phyloP scores from a whole-genome alignment of 2,113 vertebrate genomes.

The Rafetus swinhoei region DNA sequence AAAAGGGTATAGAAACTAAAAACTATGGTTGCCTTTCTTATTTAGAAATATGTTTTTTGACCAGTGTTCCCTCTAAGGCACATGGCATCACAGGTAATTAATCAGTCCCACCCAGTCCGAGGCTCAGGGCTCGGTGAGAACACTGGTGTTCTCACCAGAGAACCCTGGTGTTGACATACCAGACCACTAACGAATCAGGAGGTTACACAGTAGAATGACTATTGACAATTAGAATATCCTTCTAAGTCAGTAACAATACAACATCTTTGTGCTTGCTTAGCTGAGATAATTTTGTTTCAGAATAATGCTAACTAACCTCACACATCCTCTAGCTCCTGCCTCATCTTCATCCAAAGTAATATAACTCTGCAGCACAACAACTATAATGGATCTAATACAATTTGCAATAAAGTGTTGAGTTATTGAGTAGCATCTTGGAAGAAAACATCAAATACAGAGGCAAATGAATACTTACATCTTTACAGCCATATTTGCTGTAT shows the following conservation, averaged over 20 bases:
- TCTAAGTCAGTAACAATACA: background rate
- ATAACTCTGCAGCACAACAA: background rate
- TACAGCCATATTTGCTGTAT: slow-evolving; percentile 43
- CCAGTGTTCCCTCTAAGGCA: too few species aligned
- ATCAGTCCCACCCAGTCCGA: too few species aligned
- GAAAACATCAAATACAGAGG: background rate
- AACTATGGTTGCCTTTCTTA: background rate
- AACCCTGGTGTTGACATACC: background rate
- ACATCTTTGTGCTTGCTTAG: background rate
- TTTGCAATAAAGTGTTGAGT: background rate
- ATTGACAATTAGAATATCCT: background rate
- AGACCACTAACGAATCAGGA: background rate
- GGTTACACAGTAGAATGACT: background rate
- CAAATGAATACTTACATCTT: slow-evolving; percentile 55
- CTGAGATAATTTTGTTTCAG: background rate
- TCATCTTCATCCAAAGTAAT: background rate
- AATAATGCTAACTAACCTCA: background rate
- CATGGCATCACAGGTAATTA: too few species aligned
- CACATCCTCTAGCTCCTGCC: background rate
- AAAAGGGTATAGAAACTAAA: background rate
- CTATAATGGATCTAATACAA: background rate
- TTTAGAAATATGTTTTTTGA: background rate
- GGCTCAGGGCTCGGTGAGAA: too few species aligned
- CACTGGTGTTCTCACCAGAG: background rate
- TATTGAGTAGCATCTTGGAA: background rate